Evolutionary conservation across 2,888 invertebrate species (phyloP).

Genomic region (Thereva unica): DNA sequence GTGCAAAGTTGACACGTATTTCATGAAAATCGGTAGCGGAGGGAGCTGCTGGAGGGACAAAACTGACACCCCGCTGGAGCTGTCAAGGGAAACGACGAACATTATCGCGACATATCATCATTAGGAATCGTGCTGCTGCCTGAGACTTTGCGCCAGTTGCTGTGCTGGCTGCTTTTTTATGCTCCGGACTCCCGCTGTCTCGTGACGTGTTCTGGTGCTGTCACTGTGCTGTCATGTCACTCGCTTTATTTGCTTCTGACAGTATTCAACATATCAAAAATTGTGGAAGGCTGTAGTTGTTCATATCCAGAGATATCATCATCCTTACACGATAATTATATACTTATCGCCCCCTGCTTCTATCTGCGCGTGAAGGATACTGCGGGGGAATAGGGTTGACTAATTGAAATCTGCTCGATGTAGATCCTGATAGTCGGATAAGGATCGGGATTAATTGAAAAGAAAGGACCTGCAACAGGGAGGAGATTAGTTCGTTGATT

Average conservation of each 20-base stretch:
- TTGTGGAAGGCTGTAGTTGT: slow-evolving; percentile 18
- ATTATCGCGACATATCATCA: slow-evolving; percentile 44
- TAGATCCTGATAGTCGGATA: slow-evolving; percentile 8
- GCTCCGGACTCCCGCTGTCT: slow-evolving; percentile 25
- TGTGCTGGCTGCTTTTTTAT: slow-evolving; percentile 4
- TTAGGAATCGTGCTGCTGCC: slow-evolving; percentile 37
- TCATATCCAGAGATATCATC: slow-evolving; percentile 20
- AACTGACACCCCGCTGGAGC: slow-evolving; percentile 40
- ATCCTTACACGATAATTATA: slow-evolving; percentile 30
- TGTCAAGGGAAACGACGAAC: slow-evolving; percentile 41
- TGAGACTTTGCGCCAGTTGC: slow-evolving; percentile 14
- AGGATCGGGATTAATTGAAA: slow-evolving; percentile 23
- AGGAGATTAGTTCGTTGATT: not conserved
- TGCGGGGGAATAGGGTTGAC: slow-evolving; percentile 9
- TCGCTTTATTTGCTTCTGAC: slow-evolving; percentile 29
- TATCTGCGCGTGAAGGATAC: slow-evolving; percentile 2
- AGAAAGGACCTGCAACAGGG: slow-evolving; percentile 3
- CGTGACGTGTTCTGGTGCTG: slow-evolving; percentile 17
- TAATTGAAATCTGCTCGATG: slow-evolving; percentile 33
- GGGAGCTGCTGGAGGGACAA: slow-evolving; percentile 20
- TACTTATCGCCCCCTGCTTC: slow-evolving; percentile 18
- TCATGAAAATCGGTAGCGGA: not conserved
- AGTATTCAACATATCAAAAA: slow-evolving; percentile 34
- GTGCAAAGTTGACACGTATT: slow-evolving; percentile 21
- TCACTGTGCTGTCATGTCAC: slow-evolving; percentile 25